phyloP scores from a whole-genome alignment of 64 coral and sea anemone genomes.

The Trachythela sp. region DNA sequence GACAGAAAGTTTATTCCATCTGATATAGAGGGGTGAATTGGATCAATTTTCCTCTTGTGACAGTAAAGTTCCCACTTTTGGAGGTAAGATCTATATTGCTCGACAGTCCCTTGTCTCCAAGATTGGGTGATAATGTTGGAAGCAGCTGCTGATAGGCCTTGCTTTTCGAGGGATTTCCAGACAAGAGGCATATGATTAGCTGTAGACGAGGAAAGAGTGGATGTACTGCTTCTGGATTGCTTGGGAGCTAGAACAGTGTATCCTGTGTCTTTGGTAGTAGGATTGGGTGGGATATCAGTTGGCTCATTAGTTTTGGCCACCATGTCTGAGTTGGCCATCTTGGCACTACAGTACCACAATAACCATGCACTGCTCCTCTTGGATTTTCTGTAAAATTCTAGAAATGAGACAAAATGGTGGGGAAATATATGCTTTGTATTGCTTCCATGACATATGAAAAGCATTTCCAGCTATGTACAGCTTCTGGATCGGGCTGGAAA shows the following conservation, averaged over 20 bases:
- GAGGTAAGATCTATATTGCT: slow-evolving; percentile 22
- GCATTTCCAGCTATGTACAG: not conserved
- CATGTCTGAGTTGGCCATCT: slow-evolving; percentile 12
- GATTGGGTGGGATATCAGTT: not conserved
- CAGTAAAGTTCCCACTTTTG: slow-evolving; percentile 12
- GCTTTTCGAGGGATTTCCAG: not conserved
- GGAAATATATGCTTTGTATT: slow-evolving; percentile 3
- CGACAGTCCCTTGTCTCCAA: not conserved
- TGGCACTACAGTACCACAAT: not conserved
- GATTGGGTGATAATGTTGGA: slow-evolving; percentile 9
- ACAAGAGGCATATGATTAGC: slow-evolving; percentile 7
- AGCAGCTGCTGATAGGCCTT: not conserved
- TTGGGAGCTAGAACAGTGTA: slow-evolving; percentile 10
- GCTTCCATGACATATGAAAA: slow-evolving; percentile 20
- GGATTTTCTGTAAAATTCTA: slow-evolving; percentile 6
- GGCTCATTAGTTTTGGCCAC: slow-evolving; percentile 11
- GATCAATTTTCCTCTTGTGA: slow-evolving; percentile 21
- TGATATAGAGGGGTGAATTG: not conserved
- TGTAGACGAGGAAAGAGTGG: not conserved
- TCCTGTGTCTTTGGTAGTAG: not conserved
- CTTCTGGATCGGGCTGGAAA: not conserved
- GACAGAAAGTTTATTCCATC: slow-evolving; percentile 14
- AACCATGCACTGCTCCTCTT: not conserved
- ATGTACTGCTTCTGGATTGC: not conserved
- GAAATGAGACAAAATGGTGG: slow-evolving; percentile 29